These are phyloP conservation scores for Drosophila birchii DNA, from an alignment of 2,888 invertebrate genomes.

Conservation along the genomic window DNA sequence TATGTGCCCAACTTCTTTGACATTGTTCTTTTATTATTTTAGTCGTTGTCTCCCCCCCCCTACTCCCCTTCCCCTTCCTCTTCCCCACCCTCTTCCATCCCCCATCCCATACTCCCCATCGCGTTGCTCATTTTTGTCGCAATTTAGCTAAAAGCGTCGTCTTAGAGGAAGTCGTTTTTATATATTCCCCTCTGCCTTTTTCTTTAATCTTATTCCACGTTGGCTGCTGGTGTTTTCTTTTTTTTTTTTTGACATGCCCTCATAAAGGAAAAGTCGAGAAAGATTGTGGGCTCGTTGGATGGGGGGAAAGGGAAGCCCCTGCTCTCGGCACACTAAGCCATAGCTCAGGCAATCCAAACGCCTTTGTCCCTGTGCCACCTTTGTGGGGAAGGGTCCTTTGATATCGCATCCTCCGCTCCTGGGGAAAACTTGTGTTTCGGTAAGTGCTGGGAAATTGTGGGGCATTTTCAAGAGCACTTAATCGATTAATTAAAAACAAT, in stretches of 20 bases:
- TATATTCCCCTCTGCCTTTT: conserved; percentile 57
- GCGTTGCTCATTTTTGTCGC: conserved; percentile 75
- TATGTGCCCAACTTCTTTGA: conserved; percentile 76
- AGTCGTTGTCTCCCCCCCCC: conserved; percentile 48
- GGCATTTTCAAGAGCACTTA: conserved; percentile 38
- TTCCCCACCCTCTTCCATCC: neutral
- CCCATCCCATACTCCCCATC: neutral
- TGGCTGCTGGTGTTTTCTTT: conserved; percentile 19
- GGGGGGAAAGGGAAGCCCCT: neutral
- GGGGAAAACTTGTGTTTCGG: conserved; percentile 4
- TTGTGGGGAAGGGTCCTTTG: conserved; percentile 23
- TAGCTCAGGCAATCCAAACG: conserved; percentile 14
- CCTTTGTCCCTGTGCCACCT: conserved; percentile 18
- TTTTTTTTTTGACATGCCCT: conserved; percentile 42
- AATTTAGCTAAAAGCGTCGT: conserved; percentile 79
- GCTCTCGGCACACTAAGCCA: neutral
- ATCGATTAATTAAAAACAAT: conserved; percentile 34
- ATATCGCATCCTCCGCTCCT: conserved; percentile 17
- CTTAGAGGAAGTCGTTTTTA: conserved; percentile 78
- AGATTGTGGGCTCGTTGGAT: conserved; percentile 13
- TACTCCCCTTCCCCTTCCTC: neutral
- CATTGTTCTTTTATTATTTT: conserved; percentile 75
- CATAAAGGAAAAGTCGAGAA: conserved; percentile 65
- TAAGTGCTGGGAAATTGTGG: conserved; percentile 15
- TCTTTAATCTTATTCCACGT: conserved; percentile 38